Evolutionary conservation across 2,888 invertebrate genomes (phyloP), one percentile per base, ranked within the genome.

Genomic region (Lissonota sp.): DNA sequence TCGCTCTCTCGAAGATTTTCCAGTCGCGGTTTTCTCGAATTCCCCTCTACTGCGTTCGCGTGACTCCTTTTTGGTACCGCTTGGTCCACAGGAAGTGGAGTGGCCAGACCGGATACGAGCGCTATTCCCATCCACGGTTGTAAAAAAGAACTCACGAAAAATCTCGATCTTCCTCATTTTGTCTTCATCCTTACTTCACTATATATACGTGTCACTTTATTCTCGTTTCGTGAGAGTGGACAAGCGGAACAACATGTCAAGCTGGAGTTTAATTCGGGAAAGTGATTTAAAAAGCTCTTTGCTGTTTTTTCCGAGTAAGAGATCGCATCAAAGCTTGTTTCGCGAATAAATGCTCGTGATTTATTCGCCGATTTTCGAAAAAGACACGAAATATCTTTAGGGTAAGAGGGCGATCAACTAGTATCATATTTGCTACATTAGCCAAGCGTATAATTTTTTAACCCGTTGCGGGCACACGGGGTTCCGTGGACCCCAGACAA

Each of bases 61-160:
- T 49, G 53, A 64, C 40, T 76, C 77, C 75, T 76, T 64, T 53
- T n/a, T 55, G n/a, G 58, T 39, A 70, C 77, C 83, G 71, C 77
- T 71, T 79, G 76, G 75, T 67, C 80, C 67, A 76, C 87, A 88
- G 88, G 89, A 90, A 90, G 88, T 84, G 84, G 80, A 85, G 84
- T 69, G 82, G 82, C 79, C 82, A 76, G 75, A 64, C 84, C 89
- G 89, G 91, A 91, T 89, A 91, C 90, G 89, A 86, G 85, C 85
- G 84, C 85, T 88, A 92, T 92, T 92, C 91, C 91, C 91, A 92
- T 92, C 89, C 88, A 87, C 86, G 88, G 90, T 87, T 89, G 89
- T 88, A 89, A 90, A 90, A 88, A 87, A 81, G 62, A 90, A 88
- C 69, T 87, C 67, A 78, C 74, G 71, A 39, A 63, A 78, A 39